Evolutionary conservation across 1,140 invertebrate genomes (phyloP), one percentile per base, ranked within the genome.

Genomic region (Camponotus vicinus): DNA sequence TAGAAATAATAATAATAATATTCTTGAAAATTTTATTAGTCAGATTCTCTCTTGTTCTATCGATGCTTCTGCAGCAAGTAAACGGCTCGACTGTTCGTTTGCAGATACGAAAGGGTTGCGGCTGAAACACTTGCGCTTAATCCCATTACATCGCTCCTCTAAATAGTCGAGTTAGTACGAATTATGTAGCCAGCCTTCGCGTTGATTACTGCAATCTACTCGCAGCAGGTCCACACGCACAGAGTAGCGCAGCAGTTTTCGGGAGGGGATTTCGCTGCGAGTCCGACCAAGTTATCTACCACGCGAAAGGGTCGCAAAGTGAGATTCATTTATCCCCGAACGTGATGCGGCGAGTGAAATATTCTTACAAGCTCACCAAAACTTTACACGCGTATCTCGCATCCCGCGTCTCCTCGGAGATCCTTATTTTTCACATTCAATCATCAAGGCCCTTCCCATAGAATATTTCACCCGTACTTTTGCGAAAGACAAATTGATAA

Each of bases 131-230:
- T 52, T 27, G 59, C 34, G 37, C 37, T 64, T 78, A 85, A 85
- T 85, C 82, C 59, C 71, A 52, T 85, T 85, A 78, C 70, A 85
- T 15, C 45, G 73, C n/a, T 85, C 59, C 57, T 85, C 82, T 85
- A 85, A 85, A 85, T 79, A 85, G 73, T 64, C 73, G 83, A 85
- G 83, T 78, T 85, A 85, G 63, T 55, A n/a, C 83, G 73, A 85
- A 85, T 85, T 85, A 85, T 85, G 83, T 85, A 85, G 59, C 75
- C 83, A 45, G 83, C 83, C 27, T 66, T 85, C 63, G 55, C 55
- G 79, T 83, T 82, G 79, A 83, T 83, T 83, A 83, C 79, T 83
- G 21, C 69, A 83, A 83, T 83, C 79, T 75, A 75, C 69, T 82
- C 79, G 79, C 67, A 37, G 79, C 66, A 82, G 67, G 55, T 73